Base-by-base conservation (phyloP, 2,888 invertebrate genomes). In the Myopa testacea region DNA sequence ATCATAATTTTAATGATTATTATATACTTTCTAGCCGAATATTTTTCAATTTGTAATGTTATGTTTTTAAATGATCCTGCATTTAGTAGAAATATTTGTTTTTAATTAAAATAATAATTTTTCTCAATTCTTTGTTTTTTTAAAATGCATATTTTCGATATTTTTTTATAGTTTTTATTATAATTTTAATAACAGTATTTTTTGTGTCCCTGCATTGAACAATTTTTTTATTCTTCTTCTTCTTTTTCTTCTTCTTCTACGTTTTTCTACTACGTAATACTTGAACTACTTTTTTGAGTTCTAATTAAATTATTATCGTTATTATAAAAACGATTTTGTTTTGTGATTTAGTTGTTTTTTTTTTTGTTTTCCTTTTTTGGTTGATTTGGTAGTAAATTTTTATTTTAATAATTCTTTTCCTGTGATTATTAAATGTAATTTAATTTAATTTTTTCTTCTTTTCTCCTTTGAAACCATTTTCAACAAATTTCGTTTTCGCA, bases 121-220 rank as follows among this genome's bases (percentile, higher is more conserved):
- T 14, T 50, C 14, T 2, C 50, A 10, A 14, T 70, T 37, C 6
- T 0, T 4, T 34, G 62, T 38, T 37, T 40, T 34, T 62, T 63
- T 78, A 78, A 81, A 78, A 81, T 65, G 26, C 38, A 38, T 45
- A 8, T 0, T 6, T 45, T 45, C 4, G 10, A 45, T 45, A 10
- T 2, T 45, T 45, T 45, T 45, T 26, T 45, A 2, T 3, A 8
- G 10, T 10, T 10, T 45, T 45, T 37, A 40, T n/a, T 68, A 38
- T 45, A 8, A 45, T 6, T 45, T 45, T 10, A 45, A 45, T 45
- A 10, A 45, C 26, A 26, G 26, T 26, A 26, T 26, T 10, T 38
- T 78, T 83, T 82, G 79, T 77, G 81, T 83, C 82, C 82, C 82
- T 83, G 82, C 82, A 81, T 80, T 82, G 78, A 81, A 81, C 78